Evolutionary conservation across 2,888 invertebrate genomes (phyloP).

Genomic region (Hydriomena furcata): DNA sequence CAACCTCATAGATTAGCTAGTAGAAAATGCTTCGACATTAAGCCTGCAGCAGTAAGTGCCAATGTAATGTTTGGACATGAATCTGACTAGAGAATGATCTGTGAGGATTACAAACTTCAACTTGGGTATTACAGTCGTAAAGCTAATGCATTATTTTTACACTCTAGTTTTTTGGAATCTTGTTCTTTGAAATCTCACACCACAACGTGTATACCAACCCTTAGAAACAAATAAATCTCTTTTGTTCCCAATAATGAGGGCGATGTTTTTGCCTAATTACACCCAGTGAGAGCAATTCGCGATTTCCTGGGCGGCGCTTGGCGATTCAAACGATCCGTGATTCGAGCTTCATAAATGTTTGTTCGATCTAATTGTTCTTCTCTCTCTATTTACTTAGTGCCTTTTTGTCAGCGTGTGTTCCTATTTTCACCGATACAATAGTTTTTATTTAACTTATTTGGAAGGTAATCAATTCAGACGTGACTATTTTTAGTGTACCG

Average conservation of each 20-base stretch:
- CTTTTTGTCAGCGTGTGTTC: neutral
- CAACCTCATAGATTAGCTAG: no score
- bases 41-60: no score
- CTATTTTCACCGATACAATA: slow-evolving; percentile 1
- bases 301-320: neutral
- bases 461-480: neutral
- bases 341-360: slow-evolving; percentile 13
- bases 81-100: no score
- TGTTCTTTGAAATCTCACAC: no score
- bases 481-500: neutral
- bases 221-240: slow-evolving; percentile 18
- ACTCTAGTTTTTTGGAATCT: no score
- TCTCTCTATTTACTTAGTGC: slow-evolving; percentile 7
- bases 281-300: slow-evolving; percentile 4
- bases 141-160: no score
- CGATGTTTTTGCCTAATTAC: slow-evolving; percentile 19
- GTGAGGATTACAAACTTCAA: no score
- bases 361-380: slow-evolving; percentile 14
- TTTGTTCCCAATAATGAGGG: slow-evolving; percentile 15
- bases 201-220: neutral
- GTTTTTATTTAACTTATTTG: neutral
- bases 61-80: no score
- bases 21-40: no score
- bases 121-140: no score
- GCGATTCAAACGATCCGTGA: slow-evolving; percentile 6